Conservation (phyloP, 2,113 vertebrate species). For the Prinia subflava region DNA sequence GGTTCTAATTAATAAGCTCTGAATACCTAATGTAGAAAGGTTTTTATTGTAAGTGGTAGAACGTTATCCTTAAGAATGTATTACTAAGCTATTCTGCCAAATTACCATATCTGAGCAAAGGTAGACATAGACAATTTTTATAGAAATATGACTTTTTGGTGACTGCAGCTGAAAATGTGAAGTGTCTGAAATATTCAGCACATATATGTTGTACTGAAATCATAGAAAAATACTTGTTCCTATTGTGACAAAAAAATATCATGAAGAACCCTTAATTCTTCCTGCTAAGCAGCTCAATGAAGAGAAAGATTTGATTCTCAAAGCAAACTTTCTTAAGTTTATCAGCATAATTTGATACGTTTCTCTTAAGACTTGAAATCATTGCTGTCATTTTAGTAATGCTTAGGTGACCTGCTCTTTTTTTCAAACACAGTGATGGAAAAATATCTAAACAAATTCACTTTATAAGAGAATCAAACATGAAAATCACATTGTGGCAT, state of each 20-base stretch:
- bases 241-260: neutral
- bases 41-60: neutral
- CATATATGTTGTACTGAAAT: neutral
- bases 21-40: neutral
- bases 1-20: neutral
- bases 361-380: neutral
- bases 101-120: neutral
- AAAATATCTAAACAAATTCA: neutral
- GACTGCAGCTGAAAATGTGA: neutral
- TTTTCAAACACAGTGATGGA: neutral
- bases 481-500: neutral
- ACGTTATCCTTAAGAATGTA: neutral
- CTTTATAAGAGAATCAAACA: neutral
- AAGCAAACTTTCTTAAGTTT: neutral
- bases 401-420: neutral
- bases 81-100: neutral
- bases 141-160: neutral
- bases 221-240: neutral
- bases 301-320: neutral
- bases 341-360: neutral
- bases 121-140: neutral
- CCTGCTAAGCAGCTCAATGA: neutral
- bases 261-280: neutral
- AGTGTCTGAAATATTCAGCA: neutral
- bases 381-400: neutral